Evolutionary conservation across 2,113 vertebrate species (phyloP), one percentile per base, ranked within the genome.

Genomic region (Hippolais icterina): DNA sequence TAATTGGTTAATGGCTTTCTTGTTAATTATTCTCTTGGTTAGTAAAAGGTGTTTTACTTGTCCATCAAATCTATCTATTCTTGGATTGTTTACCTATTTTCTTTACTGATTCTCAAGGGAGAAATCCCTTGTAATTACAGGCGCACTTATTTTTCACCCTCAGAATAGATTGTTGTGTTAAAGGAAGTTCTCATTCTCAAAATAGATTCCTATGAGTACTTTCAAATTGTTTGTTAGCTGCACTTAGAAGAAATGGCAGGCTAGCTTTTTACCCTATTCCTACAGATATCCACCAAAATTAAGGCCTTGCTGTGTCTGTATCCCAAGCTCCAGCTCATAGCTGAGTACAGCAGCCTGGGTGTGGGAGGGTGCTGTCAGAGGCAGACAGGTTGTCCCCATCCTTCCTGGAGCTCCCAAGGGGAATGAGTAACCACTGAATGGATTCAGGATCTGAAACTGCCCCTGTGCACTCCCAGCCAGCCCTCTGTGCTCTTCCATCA

Each of bases 291-390:
- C 63, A 37, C 39, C 80, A 28, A 47, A 81, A 72, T 21, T 5
- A 49, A 53, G 82, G 29, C 37, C 61, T 64, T 39, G n/a, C n/a
- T 76, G 52, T 85, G 79, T 53, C 59, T 88, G n/a, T 8, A 33
- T 78, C 35, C 92, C 65, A 41, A 65, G 74, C 78, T 82, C 44
- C 41, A 33, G 61, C 35, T 89, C 82, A 5, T 5, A 28, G 65
- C 14, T 75, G 87, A 65, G 49, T n/a, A 5, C 65, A 53, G 53
- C 68, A 95, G 91, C 59, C 86, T 63, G 91, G 71, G 8, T 59
- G 95, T 96, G 89, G 95, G 94, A 93, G 88, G 63, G 60, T 81
- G 83, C 74, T 95, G 91, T 91, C 93, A 94, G 83, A 90, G 83
- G 47, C 64, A 66, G 89, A 59, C 86, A 89, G 71, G 61, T 82